phyloP scores from a whole-genome alignment of 2,888 invertebrate species.

The Hyposoter dolosus region DNA sequence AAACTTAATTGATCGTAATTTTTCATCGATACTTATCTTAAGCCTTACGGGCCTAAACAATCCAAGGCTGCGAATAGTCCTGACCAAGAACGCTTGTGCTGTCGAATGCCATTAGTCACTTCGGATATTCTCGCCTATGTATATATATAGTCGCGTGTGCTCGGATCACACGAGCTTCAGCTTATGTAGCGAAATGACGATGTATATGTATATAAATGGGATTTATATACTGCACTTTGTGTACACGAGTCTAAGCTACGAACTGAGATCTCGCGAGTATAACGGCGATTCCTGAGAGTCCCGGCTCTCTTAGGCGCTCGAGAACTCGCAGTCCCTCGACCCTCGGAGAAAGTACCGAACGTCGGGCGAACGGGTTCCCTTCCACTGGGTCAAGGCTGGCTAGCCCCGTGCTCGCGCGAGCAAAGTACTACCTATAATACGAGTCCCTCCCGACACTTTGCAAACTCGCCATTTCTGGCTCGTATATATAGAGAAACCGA shows the following conservation, averaged over 20 bases:
- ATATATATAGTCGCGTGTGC: background rate
- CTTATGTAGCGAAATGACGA: background rate
- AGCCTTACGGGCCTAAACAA: background rate
- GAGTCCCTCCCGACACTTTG: conserved; percentile 35
- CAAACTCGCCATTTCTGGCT: conserved; percentile 42
- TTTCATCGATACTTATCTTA: background rate
- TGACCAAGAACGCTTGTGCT: conserved; percentile 42
- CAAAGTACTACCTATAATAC: conserved; percentile 46
- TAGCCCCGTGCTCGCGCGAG: conserved; percentile 66
- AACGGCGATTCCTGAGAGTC: conserved; percentile 66
- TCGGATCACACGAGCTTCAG: conserved; percentile 6
- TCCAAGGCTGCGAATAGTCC: conserved; percentile 40
- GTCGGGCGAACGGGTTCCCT: conserved; percentile 71
- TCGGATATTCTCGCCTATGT: conserved; percentile 3
- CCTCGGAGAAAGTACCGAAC: conserved; percentile 73
- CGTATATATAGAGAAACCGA: conserved; percentile 10
- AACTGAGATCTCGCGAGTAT: conserved; percentile 56
- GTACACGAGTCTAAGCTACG: conserved; percentile 50
- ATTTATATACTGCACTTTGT: conserved; percentile 26
- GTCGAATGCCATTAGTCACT: conserved; percentile 62
- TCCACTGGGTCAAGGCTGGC: conserved; percentile 73
- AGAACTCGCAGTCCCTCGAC: conserved; percentile 65
- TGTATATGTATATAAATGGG: conserved; percentile 8
- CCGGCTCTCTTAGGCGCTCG: conserved; percentile 30
- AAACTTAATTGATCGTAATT: background rate